Evolutionary conservation across 2,797 vertebrate genomes (phyloP).

Genomic region (Phataginus tricuspis): DNA sequence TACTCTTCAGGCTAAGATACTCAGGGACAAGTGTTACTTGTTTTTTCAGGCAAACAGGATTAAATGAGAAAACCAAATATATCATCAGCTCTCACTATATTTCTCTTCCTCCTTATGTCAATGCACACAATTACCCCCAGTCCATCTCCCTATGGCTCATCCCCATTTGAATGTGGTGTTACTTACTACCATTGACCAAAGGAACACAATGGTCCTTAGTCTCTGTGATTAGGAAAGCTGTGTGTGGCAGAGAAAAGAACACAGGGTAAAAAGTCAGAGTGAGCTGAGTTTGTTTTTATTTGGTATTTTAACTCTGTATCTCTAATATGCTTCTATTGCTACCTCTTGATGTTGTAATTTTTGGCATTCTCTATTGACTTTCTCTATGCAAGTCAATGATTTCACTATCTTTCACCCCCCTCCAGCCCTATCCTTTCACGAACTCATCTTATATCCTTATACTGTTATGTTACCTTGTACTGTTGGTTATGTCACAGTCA

Average conservation of each 20-base stretch:
- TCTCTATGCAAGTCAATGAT: neutral
- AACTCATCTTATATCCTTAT: neutral
- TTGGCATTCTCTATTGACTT: neutral
- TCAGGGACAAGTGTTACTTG: neutral
- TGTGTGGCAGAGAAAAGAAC: neutral
- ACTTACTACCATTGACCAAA: neutral
- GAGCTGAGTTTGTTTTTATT: neutral
- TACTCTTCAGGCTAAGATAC: neutral
- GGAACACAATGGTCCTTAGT: neutral
- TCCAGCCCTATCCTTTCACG: neutral
- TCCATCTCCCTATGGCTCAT: neutral
- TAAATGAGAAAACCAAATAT: neutral
- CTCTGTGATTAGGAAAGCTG: neutral
- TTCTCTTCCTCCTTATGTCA: neutral
- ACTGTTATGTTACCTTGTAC: neutral
- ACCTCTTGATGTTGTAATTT: neutral
- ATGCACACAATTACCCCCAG: fast-evolving
- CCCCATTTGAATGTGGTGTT: neutral
- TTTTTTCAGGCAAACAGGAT: neutral
- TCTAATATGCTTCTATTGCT: neutral
- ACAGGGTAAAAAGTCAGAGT: neutral
- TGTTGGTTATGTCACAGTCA: neutral
- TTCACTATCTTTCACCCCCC: neutral
- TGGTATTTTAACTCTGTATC: neutral
- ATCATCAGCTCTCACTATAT: neutral